These are phyloP conservation scores for Zaprionus capensis DNA, from an alignment of 1,140 invertebrate genomes.

Conservation along the genomic window DNA sequence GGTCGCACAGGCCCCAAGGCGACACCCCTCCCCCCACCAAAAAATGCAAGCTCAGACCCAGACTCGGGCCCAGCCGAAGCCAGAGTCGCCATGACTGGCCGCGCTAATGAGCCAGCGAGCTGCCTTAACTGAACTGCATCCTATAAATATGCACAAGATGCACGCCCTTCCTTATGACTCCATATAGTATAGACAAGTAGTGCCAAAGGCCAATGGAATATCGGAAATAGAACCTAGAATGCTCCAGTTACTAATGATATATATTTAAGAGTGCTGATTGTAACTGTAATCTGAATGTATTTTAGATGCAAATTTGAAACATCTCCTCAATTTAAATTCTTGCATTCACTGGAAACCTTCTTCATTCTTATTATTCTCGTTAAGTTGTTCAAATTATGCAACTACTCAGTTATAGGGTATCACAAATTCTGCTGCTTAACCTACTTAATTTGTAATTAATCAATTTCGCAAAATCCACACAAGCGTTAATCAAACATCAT, in stretches of 20 bases:
- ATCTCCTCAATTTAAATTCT: too few relatives aligned
- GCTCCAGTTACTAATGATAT: not conserved
- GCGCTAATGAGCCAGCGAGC: conserved; percentile 18
- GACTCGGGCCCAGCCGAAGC: not conserved
- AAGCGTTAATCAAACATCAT: conserved; percentile 7
- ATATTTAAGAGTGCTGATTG: too few relatives aligned
- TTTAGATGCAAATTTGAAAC: too few relatives aligned
- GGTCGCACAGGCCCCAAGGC: conserved; percentile 38
- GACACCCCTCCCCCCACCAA: not conserved
- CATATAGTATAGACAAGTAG: not conserved
- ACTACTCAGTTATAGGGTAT: not conserved
- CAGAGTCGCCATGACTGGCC: conserved; percentile 3
- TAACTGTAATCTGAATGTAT: too few relatives aligned
- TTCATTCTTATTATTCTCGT: too few relatives aligned
- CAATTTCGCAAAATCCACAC: not conserved
- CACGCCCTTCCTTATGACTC: not conserved
- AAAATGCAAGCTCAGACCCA: not conserved
- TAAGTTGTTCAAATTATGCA: too few relatives aligned
- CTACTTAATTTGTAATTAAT: conserved; percentile 2
- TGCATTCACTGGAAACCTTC: too few relatives aligned
- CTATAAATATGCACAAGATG: conserved; percentile 7
- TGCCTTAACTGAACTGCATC: not conserved
- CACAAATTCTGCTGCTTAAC: not conserved
- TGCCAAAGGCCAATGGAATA: not conserved
- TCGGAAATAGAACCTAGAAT: not conserved